Base-by-base conservation (phyloP, 2,113 vertebrate species). In the Austrofundulus limnaeus region DNA sequence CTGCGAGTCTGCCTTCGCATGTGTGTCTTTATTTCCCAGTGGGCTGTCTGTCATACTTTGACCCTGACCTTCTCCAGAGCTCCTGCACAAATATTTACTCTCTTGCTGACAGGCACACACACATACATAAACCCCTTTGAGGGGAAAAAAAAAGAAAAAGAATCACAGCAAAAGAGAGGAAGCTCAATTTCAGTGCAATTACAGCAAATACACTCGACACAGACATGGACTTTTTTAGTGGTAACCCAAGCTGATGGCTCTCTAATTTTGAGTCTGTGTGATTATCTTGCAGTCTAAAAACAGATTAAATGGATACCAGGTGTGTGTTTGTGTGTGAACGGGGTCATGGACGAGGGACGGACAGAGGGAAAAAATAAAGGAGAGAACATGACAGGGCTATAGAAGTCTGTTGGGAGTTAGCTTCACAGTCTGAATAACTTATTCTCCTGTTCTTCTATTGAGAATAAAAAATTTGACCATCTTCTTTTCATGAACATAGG, bases 21-120 rank as follows among this genome's bases (percentile, higher is more conserved):
- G 78, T 85, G 80, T 73, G 75, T 83, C 62, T 85, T 84, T 84
- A 85, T 89, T 87, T 88, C 90, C 85, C 86, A 82, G 61, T 67
- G 72, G 85, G 76, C 82, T 79, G 89, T 88, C 89, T 88, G 86
- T 90, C 87, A 89, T 87, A 81, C 52, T 58, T 86, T 90, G 89
- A 90, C 89, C 87, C 89, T 88, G 87, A 90, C 89, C 87, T 90
- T 87, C 82, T 80, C 70, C 70, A 81, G 87, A 87, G 84, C 86
- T 86, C 84, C 84, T 89, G 85, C 86, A 78, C 85, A 89, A 90
- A 90, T 88, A 90, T 90, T 89, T 88, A 88, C 84, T 85, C 81
- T 87, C 73, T 80, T 15, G 11, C 67, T 85, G 77, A 85, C 88
- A 86, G 75, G 37, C 68, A 51, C 61, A 61, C 70, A 34, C 72